Conservation (phyloP, 2,888 invertebrate species). For the Tanypteryx hageni region DNA sequence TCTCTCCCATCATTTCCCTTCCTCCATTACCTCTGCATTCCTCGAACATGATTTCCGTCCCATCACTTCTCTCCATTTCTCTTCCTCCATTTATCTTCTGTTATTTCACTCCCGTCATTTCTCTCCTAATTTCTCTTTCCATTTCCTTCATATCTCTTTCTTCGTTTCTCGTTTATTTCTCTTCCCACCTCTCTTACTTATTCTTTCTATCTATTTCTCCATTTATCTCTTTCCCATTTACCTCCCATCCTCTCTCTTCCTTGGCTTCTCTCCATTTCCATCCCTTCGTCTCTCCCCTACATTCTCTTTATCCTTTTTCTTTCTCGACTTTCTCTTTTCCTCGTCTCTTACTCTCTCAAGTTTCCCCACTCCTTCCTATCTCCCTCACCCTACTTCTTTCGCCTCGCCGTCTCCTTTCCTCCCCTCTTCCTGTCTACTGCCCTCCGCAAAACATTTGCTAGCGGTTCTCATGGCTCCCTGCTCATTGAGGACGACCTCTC, state of each 20-base stretch:
- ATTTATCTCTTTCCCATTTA: not conserved
- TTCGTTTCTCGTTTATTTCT: not conserved
- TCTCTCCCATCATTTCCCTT: not conserved
- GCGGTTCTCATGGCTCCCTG: not conserved
- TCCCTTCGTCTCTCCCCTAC: not conserved
- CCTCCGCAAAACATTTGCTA: not conserved
- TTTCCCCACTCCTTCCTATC: not conserved
- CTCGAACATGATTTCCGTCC: not conserved
- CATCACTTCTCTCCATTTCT: not conserved
- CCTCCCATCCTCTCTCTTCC: constrained; percentile 77
- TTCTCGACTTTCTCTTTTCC: not conserved
- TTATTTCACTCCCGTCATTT: constrained; percentile 74
- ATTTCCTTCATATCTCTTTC: not conserved
- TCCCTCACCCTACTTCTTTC: not conserved
- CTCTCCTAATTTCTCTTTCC: constrained; percentile 74
- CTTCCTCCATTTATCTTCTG: not conserved
- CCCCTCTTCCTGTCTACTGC: not conserved
- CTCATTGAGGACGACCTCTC: not conserved
- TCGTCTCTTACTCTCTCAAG: not conserved
- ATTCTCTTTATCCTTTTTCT: not conserved
- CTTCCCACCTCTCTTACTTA: not conserved
- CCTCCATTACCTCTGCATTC: not conserved
- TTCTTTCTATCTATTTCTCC: not conserved
- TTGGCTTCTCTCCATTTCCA: constrained; percentile 71
- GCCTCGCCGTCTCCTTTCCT: not conserved